A percentile compares a stretch with the other conserved stretches of the same genome.
These are phyloP conservation scores for Ophraella communa DNA, from an alignment of 2,888 invertebrate species.

Conservation along the genomic window DNA sequence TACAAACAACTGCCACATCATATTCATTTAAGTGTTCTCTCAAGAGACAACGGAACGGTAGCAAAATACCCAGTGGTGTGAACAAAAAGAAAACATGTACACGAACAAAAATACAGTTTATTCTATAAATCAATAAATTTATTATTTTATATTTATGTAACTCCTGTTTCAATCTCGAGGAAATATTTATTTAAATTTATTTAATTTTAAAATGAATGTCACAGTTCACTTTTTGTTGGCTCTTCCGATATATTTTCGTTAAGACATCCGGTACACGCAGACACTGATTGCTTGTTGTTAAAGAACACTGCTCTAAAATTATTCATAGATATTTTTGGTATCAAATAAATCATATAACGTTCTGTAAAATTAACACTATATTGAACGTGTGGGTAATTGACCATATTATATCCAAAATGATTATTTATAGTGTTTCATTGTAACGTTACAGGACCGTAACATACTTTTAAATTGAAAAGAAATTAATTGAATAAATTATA, in stretches of 20 bases:
- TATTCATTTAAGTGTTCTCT: constrained; percentile 15
- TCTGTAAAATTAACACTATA: constrained; percentile 8
- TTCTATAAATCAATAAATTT: background rate
- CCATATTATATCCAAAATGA: constrained; percentile 11
- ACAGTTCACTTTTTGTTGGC: background rate
- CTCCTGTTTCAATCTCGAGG: background rate
- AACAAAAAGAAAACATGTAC: background rate
- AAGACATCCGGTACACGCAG: constrained; percentile 1
- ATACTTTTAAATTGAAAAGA: background rate
- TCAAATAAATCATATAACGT: constrained; percentile 7
- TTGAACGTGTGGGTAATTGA: constrained; percentile 11
- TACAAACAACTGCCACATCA: constrained; percentile 12
- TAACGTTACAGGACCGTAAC: background rate
- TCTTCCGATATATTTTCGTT: background rate
- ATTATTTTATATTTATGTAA: background rate
- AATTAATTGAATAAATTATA: constrained; percentile 1
- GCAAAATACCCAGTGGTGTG: background rate
- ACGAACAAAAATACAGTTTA: background rate
- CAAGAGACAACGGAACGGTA: constrained; percentile 1
- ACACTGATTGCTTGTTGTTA: background rate
- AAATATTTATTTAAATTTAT: background rate
- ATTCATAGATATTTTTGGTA: constrained; percentile 8
- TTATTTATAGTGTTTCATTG: constrained; percentile 7
- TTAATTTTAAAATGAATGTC: background rate
- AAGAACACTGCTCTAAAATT: constrained; percentile 2